Evolutionary conservation across 2,888 invertebrate species (phyloP), one percentile per base, ranked within the genome.

Genomic region (Cephus nigrinus): DNA sequence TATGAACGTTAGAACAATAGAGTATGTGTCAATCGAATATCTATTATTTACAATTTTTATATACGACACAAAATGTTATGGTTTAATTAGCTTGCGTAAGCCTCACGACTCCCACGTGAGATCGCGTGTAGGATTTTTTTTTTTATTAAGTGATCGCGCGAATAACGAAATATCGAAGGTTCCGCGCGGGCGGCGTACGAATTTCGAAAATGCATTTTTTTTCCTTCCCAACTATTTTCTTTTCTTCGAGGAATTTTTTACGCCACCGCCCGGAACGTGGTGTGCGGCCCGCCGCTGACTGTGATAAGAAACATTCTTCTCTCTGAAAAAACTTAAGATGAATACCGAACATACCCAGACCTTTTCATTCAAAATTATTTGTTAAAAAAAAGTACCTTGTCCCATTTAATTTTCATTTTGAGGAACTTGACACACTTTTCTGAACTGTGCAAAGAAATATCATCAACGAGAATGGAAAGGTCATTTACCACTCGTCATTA

Each of bases 241-340:
- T 69, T 69, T 69, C 71, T 32, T 31, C 71, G 2, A 23, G 40
- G 78, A 55, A 32, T 55, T 73, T 83, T 76, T 72, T 78, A 77
- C 77, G 79, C 80, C 80, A 81, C 76, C 80, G 80, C 78, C 77
- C 79, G 80, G 79, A 75, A 80, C 73, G 79, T 82, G 79, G 81
- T 77, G 73, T 40, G 72, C 31, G 55, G 74, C 75, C 69, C 80
- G 84, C 87, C 89, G 88, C 88, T 89, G 86, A 90, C 91, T 91
- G 91, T 91, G 91, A 91, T 91, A 91, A 87, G 86, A 90, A 86
- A 87, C 80, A 85, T 86, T 87, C 81, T 86, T 86, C 86, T 81
- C 82, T 84, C 83, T 81, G 84, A 84, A 81, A 78, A 81, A 82
- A 85, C 79, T 83, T 82, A 31, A 81, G 80, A 40, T 23, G 40